Conservation (phyloP, 1,140 invertebrate species). For the Hycleus phaleratus region DNA sequence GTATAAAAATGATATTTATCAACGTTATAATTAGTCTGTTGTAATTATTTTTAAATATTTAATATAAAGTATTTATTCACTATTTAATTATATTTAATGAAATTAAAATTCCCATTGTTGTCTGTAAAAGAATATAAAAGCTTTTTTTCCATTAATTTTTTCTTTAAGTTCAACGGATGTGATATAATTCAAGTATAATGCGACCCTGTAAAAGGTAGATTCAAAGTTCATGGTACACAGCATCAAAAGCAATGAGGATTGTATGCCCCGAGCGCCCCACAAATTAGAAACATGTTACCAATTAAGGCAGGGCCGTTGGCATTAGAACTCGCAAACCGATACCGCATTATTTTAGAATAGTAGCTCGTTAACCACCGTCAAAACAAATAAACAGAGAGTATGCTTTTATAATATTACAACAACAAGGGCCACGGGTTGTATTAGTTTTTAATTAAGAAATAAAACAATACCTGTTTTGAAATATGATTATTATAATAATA, state of each 20-base stretch:
- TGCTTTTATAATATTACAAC: conserved; percentile 17
- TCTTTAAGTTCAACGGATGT: too few species aligned
- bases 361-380: conserved; percentile 14
- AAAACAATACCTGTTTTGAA: conserved; percentile 2
- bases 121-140: too few species aligned
- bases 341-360: conserved; percentile 16
- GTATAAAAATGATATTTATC: too few species aligned
- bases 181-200: too few species aligned
- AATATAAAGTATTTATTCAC: too few species aligned
- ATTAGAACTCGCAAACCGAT: conserved; percentile 15
- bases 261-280: conserved; percentile 19
- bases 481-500: too few species aligned
- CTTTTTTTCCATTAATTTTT: too few species aligned
- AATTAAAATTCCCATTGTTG: too few species aligned
- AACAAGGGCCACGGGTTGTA: conserved; percentile 14
- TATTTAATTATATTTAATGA: too few species aligned
- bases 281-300: conserved; percentile 26
- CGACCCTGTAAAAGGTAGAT: conserved; percentile 1
- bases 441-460: conserved; percentile 18
- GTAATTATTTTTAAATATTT: too few species aligned
- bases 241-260: conserved; percentile 15
- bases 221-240: conserved; percentile 12
- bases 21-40: too few species aligned
- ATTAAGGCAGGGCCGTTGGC: conserved; percentile 19
- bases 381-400: conserved; percentile 15